Base-by-base conservation (phyloP, 2,888 invertebrate genomes). In the Petrolisthes manimaculis region DNA sequence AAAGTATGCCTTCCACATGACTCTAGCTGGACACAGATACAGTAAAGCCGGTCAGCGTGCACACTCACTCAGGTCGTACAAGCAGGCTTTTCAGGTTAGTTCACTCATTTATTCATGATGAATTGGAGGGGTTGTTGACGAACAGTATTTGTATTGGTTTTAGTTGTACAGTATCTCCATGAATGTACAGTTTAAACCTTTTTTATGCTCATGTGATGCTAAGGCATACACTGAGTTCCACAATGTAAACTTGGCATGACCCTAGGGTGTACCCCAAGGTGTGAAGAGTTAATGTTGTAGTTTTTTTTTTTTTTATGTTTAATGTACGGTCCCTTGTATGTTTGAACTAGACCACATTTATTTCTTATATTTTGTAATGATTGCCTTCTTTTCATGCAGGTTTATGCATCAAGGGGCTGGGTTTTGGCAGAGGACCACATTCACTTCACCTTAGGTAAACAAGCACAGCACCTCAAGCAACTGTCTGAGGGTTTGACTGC, bases 1-100 rank as follows among this genome's bases (percentile, higher is more conserved):
- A 84, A 99, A 99, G 93, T 98, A 97, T 93, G 97, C 98, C 21
- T 98, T 99, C 93, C 98, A 99, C 92, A 96, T 98, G 94, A 98
- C 99, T 37, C 94, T 99, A 51, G 97, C 99, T 24, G 99, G 99
- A 0, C 98, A 99, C 93, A 94, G 99, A 88, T 99, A 96, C 93
- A 97, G 97, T 14, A 98, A 98, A 93, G 96, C 97, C 18, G 97
- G 97, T 0, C 98, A 98, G 93, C 95, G 96, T 91, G 97, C 96
- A 93, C 99, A 99, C 94, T 97, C 98, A 0, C 95, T 98, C 90
- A 94, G 98, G 91, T 97, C 97, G 92, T 99, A 99, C 92, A 96
- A 96, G 91, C 98, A 98, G 93, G 98, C 98, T 9, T 95, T 96
- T 93, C 97, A 97, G 94, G 96, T 97, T 92, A 90, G 88, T 51